A percentile compares a stretch with the other conserved stretches of the same genome.
phyloP scores from a whole-genome alignment of 2,113 vertebrate species.

The Corythornis vintsioides region DNA sequence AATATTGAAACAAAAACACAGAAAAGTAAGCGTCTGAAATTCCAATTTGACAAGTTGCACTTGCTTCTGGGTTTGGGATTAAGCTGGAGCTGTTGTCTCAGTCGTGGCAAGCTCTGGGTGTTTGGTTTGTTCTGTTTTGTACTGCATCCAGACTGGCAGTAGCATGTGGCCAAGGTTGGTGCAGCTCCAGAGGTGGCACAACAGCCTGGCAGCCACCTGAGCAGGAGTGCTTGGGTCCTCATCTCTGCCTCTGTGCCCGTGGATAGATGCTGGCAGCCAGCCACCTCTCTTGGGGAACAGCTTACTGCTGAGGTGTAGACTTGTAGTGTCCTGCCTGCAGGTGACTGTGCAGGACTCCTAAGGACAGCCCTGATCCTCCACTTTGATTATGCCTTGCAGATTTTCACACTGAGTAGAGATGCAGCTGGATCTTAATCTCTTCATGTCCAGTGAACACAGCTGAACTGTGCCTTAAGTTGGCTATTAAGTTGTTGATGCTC shows the following conservation, averaged over 20 bases:
- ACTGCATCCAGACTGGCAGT: background rate
- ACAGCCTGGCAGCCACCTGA: background rate
- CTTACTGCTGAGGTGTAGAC: background rate
- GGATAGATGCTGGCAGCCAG: background rate
- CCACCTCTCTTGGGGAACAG: accelerated
- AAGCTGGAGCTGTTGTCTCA: background rate
- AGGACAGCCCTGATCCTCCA: background rate
- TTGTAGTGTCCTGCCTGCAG: background rate
- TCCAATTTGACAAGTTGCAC: background rate
- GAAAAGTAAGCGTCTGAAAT: background rate
- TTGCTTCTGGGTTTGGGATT: conserved; percentile 1
- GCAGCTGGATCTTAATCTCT: background rate
- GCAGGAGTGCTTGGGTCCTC: accelerated
- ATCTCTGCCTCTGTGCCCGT: background rate
- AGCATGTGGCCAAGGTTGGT: background rate
- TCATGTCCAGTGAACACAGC: background rate
- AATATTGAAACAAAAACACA: conserved; percentile 36
- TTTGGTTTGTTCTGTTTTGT: background rate
- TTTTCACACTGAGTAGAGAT: background rate
- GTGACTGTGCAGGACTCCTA: background rate
- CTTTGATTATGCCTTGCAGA: background rate
- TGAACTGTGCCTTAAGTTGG: background rate
- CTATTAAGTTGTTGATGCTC: background rate
- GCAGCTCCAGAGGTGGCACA: background rate
- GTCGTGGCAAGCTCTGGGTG: background rate